A percentile compares a stretch with the other conserved stretches of the same genome.
These are phyloP conservation scores for Platorchestia sp. DNA, from an alignment of 1,140 invertebrate species.

Conservation along the genomic window DNA sequence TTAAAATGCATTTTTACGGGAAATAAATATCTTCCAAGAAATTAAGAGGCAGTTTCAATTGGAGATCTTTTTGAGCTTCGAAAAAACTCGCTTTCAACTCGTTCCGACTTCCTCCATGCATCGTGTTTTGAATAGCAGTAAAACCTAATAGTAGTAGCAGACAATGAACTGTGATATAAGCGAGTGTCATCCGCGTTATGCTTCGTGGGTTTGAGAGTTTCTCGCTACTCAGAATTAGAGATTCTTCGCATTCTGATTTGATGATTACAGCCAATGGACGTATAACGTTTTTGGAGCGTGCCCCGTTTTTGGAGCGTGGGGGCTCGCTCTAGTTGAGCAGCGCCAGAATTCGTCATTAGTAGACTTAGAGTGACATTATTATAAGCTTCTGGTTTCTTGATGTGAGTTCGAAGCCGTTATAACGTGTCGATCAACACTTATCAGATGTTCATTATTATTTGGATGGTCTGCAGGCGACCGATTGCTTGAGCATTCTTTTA, in stretches of 20 bases:
- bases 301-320: neutral
- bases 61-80: no score
- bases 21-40: neutral
- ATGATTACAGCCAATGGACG: neutral
- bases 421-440: neutral
- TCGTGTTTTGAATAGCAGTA: no score
- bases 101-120: no score
- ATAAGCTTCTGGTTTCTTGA: neutral
- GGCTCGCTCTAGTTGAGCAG: neutral
- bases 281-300: neutral
- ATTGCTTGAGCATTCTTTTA: neutral
- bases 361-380: neutral
- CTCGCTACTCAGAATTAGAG: neutral
- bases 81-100: no score
- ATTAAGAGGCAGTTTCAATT: no score
- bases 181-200: neutral
- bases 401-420: neutral
- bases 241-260: neutral
- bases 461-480: neutral
- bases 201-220: neutral
- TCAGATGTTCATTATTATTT: neutral
- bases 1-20: neutral
- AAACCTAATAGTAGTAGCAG: neutral
- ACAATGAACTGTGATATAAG: neutral
- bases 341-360: neutral